phyloP scores from a whole-genome alignment of 2,113 vertebrate species.

The Oceanodroma tethys region DNA sequence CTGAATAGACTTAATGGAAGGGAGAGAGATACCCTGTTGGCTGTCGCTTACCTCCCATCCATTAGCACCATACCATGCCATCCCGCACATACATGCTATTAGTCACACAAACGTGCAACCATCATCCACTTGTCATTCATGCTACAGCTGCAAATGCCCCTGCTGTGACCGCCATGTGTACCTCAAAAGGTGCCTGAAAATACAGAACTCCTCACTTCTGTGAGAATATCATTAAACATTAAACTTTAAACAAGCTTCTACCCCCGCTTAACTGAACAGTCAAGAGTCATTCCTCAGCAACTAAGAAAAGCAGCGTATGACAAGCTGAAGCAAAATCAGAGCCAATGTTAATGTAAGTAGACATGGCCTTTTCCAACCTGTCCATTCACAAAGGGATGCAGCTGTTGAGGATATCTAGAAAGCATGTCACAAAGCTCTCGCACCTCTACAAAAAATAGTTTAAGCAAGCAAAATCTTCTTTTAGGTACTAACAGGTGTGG shows the following conservation, averaged over 20 bases:
- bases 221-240: neutral
- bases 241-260: neutral
- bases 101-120: neutral
- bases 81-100: fast-evolving
- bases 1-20: neutral
- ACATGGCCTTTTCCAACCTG: neutral
- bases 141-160: neutral
- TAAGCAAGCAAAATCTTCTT: neutral
- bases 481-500: neutral
- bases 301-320: neutral
- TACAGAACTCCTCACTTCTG: neutral
- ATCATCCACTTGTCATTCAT: neutral
- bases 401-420: neutral
- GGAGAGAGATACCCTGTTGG: neutral
- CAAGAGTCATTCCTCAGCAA: neutral
- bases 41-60: neutral
- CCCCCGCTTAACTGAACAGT: neutral
- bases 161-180: neutral
- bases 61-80: neutral
- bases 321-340: constrained; percentile 12
- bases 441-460: neutral
- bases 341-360: neutral
- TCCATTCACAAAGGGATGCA: neutral
- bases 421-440: neutral
- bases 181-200: neutral